These are phyloP conservation scores for Acanthosepion lycidas DNA, from an alignment of 2,888 invertebrate species.

Conservation along the genomic window DNA sequence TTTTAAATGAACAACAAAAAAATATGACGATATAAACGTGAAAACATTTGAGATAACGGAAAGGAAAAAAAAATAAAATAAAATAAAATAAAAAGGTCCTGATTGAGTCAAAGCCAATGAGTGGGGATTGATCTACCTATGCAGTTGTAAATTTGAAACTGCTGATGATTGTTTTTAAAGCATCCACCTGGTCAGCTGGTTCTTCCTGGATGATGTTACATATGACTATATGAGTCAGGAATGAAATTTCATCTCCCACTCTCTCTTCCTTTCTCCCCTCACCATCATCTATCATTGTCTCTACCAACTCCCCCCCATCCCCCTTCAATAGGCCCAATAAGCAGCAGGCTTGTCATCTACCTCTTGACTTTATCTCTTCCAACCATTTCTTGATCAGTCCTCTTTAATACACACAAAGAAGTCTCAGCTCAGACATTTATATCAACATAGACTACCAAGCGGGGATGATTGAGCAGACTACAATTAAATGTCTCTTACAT, in stretches of 20 bases:
- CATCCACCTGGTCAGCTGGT: slow-evolving; percentile 12
- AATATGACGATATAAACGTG: neutral
- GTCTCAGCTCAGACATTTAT: neutral
- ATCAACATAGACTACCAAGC: neutral
- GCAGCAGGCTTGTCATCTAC: slow-evolving; percentile 15
- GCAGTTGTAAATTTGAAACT: neutral
- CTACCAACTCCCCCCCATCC: neutral
- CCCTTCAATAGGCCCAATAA: neutral
- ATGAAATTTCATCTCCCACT: neutral
- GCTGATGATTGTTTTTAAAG: neutral
- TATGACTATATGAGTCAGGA: neutral
- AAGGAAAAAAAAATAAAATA: neutral
- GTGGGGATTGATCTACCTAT: neutral
- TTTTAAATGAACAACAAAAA: neutral
- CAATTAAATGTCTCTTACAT: neutral
- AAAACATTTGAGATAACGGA: neutral
- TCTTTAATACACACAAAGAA: neutral
- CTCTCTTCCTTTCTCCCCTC: neutral
- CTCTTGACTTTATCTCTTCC: neutral
- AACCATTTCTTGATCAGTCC: slow-evolving; percentile 16
- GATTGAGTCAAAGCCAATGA: neutral
- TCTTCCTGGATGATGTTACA: neutral
- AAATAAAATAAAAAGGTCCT: no score
- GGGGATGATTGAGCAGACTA: neutral
- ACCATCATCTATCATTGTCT: neutral